Conservation (phyloP, 2,797 vertebrate genomes). For the Sebastes oblongus region DNA sequence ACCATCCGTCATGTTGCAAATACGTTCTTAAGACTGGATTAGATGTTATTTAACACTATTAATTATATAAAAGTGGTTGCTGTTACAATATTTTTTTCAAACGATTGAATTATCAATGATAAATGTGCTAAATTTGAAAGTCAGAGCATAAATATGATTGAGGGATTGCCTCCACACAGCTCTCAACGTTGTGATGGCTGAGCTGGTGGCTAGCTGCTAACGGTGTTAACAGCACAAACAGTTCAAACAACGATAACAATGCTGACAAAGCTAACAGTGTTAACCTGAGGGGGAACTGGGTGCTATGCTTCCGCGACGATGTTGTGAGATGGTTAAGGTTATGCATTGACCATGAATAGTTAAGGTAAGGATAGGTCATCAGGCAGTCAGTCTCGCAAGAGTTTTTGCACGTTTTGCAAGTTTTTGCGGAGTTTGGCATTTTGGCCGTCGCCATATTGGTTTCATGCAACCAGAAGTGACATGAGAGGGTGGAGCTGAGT, state of each 20-base stretch:
- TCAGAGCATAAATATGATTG: background rate
- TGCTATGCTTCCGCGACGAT: background rate
- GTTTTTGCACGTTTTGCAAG: too few relatives aligned
- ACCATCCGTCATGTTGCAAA: background rate
- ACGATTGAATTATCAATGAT: background rate
- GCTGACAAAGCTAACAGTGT: background rate
- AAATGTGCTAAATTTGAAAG: background rate
- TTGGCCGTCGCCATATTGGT: fast-evolving
- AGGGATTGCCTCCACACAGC: background rate
- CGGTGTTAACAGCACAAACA: background rate
- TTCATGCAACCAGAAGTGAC: too few relatives aligned
- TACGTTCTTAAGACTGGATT: background rate
- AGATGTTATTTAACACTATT: background rate
- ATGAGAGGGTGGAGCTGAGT: too few relatives aligned
- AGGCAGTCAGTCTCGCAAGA: too few relatives aligned
- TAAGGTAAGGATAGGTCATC: too few relatives aligned
- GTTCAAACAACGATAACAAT: background rate
- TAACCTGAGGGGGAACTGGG: background rate
- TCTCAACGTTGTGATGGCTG: background rate
- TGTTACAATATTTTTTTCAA: background rate
- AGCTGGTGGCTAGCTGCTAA: background rate
- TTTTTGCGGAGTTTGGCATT: too few relatives aligned
- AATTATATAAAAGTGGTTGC: background rate
- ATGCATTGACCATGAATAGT: too few relatives aligned
- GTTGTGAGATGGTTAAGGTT: too few relatives aligned